A percentile compares a stretch with the other conserved stretches of the same genome.
phyloP scores from a whole-genome alignment of 2,888 invertebrate species.

The Noctua janthe region DNA sequence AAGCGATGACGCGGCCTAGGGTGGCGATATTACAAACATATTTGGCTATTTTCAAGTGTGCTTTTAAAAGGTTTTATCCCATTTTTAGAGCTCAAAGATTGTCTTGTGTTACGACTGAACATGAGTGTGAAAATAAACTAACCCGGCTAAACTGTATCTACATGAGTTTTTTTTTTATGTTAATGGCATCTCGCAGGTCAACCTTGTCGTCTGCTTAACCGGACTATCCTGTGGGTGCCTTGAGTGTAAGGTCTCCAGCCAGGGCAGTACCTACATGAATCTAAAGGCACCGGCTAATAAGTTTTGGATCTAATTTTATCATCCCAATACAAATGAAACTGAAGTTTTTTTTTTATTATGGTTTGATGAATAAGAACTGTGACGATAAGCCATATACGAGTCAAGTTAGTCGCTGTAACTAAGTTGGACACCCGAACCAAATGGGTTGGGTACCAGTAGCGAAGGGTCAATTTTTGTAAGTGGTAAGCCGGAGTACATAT shows the following conservation, averaged over 20 bases:
- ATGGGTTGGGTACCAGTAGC: too few relatives aligned
- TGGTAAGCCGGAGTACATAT: too few relatives aligned
- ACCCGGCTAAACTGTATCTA: not conserved
- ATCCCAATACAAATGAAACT: not conserved
- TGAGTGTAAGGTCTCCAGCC: too few relatives aligned
- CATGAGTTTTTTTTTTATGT: too few relatives aligned
- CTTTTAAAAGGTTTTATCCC: not conserved
- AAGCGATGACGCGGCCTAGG: not conserved
- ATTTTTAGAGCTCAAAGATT: slow-evolving; percentile 1
- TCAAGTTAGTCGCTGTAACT: not conserved
- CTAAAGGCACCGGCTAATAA: not conserved
- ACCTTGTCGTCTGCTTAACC: too few relatives aligned
- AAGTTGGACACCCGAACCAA: not conserved
- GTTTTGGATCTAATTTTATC: not conserved
- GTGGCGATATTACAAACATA: not conserved
- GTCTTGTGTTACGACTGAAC: not conserved
- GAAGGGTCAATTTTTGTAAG: too few relatives aligned
- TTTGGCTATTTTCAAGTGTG: not conserved
- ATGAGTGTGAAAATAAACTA: not conserved
- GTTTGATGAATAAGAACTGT: not conserved
- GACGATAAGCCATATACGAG: not conserved
- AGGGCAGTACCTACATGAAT: too few relatives aligned
- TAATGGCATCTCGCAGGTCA: too few relatives aligned
- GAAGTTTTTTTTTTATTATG: not conserved
- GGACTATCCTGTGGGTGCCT: too few relatives aligned